These are phyloP conservation scores for Sebastes itinus DNA, from an alignment of 2,797 vertebrate genomes.

Conservation along the genomic window DNA sequence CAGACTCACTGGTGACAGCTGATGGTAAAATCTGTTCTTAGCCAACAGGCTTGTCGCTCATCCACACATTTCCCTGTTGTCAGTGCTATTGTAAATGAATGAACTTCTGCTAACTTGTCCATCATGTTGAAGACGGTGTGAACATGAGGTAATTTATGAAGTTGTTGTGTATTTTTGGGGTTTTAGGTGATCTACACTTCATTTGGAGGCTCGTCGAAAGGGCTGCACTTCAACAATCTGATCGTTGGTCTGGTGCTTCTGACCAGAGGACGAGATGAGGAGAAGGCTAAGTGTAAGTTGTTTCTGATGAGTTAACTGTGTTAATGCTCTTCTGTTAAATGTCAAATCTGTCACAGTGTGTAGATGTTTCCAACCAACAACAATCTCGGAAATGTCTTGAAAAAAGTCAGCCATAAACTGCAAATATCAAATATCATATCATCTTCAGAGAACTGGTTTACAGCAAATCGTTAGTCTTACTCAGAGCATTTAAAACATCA, in stretches of 20 bases:
- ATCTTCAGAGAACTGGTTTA: background rate
- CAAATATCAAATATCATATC: background rate
- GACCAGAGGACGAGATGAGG: constrained; percentile 95
- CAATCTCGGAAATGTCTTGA: no score
- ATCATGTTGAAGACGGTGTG: background rate
- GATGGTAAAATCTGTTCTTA: background rate
- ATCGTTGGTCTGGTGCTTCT: constrained; percentile 97
- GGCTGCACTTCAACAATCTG: constrained; percentile 97
- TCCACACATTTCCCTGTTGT: background rate
- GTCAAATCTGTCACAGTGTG: background rate
- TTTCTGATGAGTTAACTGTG: background rate
- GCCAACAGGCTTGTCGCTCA: background rate
- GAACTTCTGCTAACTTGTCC: background rate
- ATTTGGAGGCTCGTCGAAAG: constrained; percentile 97
- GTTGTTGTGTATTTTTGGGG: constrained; percentile 4
- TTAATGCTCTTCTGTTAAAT: background rate
- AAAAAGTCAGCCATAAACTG: background rate
- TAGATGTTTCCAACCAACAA: background rate
- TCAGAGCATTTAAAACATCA: background rate
- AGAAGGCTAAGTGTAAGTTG: constrained; percentile 96
- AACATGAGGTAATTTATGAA: background rate
- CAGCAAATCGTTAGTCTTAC: background rate
- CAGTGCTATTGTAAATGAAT: background rate
- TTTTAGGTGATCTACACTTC: constrained; percentile 96
- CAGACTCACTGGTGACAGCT: background rate